Evolutionary conservation across 2,113 vertebrate species (phyloP).

Genomic region (Phodopus roborovskii): DNA sequence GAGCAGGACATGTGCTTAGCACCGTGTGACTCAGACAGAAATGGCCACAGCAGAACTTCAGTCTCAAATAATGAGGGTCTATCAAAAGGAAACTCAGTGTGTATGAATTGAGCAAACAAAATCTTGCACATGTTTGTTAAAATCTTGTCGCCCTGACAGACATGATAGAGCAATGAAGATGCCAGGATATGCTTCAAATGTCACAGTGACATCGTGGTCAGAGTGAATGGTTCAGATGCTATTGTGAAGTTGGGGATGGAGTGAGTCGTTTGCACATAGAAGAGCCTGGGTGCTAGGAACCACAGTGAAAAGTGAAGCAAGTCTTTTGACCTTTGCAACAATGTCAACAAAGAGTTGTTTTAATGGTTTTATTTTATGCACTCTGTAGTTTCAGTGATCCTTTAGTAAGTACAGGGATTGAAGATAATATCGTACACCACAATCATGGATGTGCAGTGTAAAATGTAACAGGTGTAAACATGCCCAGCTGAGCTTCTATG

Average conservation of each 20-base stretch:
- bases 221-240: neutral
- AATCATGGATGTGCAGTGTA: too few relatives aligned
- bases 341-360: neutral
- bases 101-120: neutral
- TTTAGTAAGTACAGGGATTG: neutral
- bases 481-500: neutral
- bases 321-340: neutral
- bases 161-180: rapidly evolving
- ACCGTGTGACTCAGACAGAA: neutral
- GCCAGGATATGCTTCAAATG: neutral
- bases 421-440: neutral
- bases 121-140: rapidly evolving
- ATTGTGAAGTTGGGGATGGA: neutral
- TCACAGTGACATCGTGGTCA: neutral
- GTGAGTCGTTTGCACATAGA: neutral
- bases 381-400: neutral
- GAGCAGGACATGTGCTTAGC: too few relatives aligned
- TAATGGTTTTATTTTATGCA: neutral
- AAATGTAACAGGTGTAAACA: neutral
- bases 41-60: rapidly evolving
- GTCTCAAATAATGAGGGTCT: rapidly evolving
- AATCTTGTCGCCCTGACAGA: rapidly evolving
- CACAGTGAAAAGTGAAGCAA: neutral
- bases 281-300: neutral
- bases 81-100: neutral